Percentiles rank a stretch among this genome's conserved stretches.
Evolutionary conservation across 2,797 vertebrate genomes (phyloP).

Genomic region (Tinamus major): DNA sequence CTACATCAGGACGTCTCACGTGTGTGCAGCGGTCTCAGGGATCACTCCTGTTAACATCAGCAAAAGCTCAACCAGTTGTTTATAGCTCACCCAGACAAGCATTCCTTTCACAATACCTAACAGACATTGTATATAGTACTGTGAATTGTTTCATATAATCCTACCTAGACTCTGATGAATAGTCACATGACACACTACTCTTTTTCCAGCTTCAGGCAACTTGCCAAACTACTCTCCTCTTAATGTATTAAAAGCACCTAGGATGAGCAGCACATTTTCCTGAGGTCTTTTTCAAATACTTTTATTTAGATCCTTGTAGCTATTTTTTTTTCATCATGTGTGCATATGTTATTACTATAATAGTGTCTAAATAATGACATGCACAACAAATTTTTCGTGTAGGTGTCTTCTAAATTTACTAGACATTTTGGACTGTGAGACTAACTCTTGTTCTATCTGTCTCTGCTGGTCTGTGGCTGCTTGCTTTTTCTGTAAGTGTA

Average conservation of each 20-base stretch:
- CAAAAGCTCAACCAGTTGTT: conserved; percentile 7
- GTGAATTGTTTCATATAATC: neutral
- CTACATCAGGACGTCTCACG: rapidly evolving
- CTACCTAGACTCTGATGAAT: neutral
- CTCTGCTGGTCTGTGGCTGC: conserved; percentile 21
- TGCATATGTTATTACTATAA: conserved; percentile 6
- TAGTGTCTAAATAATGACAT: conserved; percentile 12
- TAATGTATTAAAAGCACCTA: neutral
- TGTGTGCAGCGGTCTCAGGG: rapidly evolving
- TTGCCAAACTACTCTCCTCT: neutral
- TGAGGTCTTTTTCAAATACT: neutral
- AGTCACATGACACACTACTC: rapidly evolving
- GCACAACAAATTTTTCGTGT: neutral
- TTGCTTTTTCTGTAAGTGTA: conserved; percentile 36
- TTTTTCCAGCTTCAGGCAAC: neutral
- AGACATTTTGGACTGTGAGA: conserved; percentile 4
- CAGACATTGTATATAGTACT: neutral
- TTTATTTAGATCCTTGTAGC: conserved; percentile 1
- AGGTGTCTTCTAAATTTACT: conserved; percentile 54
- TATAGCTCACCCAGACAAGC: neutral
- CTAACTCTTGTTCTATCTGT: conserved; percentile 38
- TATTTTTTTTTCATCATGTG: conserved; percentile 28
- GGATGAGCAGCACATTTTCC: neutral
- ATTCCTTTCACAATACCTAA: conserved; percentile 23
- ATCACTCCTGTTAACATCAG: conserved; percentile 14